Evolutionary conservation across 2,797 vertebrate genomes (phyloP).

Genomic region (Anguilla anguilla): DNA sequence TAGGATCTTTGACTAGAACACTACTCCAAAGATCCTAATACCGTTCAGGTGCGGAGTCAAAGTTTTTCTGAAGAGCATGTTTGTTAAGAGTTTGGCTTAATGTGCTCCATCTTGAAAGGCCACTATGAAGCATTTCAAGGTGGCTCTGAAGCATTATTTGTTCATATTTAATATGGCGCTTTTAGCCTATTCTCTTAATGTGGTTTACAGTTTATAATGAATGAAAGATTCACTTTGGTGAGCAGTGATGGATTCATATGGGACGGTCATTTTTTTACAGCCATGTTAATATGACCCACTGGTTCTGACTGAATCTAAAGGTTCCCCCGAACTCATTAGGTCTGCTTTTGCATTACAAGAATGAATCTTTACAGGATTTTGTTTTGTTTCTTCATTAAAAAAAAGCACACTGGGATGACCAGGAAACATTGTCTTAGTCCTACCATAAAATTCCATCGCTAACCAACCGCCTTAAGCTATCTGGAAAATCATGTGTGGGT

Average conservation of each 20-base stretch:
- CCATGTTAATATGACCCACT: too few relatives aligned
- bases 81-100: too few relatives aligned
- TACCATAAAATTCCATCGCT: too few relatives aligned
- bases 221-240: too few relatives aligned
- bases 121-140: not conserved
- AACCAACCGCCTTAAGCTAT: too few relatives aligned
- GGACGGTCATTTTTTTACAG: too few relatives aligned
- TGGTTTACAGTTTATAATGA: not conserved
- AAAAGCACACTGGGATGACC: not conserved
- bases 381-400: not conserved
- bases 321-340: not conserved
- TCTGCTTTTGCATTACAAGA: not conserved
- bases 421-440: not conserved
- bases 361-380: not conserved
- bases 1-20: not conserved
- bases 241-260: too few relatives aligned
- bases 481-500: not conserved
- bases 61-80: not conserved
- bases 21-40: not conserved
- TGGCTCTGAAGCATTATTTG: too few relatives aligned
- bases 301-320: too few relatives aligned
- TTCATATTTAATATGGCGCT: not conserved
- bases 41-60: not conserved
- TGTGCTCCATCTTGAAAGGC: not conserved
- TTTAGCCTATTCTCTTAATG: not conserved